phyloP scores from a whole-genome alignment of 2,113 vertebrate genomes.

The Urocitellus parryii region DNA sequence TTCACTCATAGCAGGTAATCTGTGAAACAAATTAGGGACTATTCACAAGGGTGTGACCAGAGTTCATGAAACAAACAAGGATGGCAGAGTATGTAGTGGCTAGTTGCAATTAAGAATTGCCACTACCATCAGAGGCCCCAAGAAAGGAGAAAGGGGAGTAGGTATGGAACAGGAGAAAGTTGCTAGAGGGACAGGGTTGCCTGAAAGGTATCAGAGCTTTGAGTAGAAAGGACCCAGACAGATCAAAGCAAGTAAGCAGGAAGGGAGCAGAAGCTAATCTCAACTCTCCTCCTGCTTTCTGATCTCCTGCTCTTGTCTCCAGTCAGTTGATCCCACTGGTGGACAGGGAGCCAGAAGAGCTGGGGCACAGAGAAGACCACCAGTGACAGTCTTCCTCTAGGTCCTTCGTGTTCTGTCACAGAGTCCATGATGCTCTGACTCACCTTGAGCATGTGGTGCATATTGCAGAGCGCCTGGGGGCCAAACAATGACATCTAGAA shows the following conservation, averaged over 20 bases:
- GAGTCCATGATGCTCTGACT: no score
- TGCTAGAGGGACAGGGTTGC: not conserved
- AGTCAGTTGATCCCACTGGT: not conserved
- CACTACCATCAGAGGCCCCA: not conserved
- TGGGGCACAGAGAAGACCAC: not conserved
- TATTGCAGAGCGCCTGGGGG: not conserved
- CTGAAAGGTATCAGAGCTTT: not conserved
- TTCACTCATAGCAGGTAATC: not conserved
- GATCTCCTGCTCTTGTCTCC: not conserved
- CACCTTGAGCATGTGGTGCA: no score
- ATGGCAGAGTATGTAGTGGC: no score
- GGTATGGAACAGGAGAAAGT: not conserved
- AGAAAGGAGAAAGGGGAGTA: not conserved
- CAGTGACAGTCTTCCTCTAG: no score
- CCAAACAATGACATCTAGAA: not conserved
- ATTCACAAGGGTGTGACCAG: not conserved
- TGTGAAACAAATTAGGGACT: not conserved
- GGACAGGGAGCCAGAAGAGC: not conserved
- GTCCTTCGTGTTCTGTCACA: no score
- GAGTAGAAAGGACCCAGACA: not conserved
- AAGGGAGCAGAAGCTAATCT: not conserved
- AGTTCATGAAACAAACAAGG: not conserved
- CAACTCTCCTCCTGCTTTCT: not conserved
- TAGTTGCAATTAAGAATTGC: not conserved
- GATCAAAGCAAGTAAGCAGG: not conserved